Evolutionary conservation across 2,888 invertebrate genomes (phyloP).

Genomic region (Ditylenchus weischeri): DNA sequence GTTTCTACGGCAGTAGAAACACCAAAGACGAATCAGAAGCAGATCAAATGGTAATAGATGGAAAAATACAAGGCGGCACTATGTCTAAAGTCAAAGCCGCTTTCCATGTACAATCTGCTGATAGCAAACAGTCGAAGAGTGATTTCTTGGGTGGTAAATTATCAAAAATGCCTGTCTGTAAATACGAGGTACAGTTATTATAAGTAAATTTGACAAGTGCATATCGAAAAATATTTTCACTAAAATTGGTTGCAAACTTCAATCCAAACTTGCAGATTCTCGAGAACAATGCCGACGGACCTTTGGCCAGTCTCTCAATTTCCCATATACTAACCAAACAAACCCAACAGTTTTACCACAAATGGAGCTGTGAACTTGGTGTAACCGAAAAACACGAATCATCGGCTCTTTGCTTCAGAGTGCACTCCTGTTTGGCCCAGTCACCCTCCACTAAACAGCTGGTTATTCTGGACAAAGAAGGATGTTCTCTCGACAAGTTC

Average conservation of each 20-base stretch:
- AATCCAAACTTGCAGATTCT: conserved; percentile 6
- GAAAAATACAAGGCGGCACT: background rate
- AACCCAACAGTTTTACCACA: conserved; percentile 10
- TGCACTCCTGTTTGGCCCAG: conserved; percentile 12
- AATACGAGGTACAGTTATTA: conserved; percentile 1
- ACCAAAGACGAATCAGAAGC: background rate
- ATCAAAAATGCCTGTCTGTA: background rate
- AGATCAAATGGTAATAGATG: background rate
- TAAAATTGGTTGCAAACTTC: no score
- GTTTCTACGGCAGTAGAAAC: conserved; percentile 4
- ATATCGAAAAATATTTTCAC: no score
- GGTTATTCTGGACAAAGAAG: conserved; percentile 1
- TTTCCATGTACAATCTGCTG: conserved; percentile 1
- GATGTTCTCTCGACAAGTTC: conserved; percentile 10
- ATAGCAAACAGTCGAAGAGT: background rate
- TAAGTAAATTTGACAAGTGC: no score
- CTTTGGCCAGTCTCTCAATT: background rate
- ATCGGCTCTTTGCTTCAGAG: conserved; percentile 3
- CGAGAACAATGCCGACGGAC: background rate
- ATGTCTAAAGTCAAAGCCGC: conserved; percentile 9
- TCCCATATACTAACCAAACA: no score
- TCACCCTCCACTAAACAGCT: background rate
- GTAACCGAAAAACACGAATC: background rate
- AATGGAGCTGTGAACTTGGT: conserved; percentile 8
- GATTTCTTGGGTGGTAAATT: no score